Evolutionary conservation across 2,888 invertebrate species (phyloP).

Genomic region (Drosophila conformis): DNA sequence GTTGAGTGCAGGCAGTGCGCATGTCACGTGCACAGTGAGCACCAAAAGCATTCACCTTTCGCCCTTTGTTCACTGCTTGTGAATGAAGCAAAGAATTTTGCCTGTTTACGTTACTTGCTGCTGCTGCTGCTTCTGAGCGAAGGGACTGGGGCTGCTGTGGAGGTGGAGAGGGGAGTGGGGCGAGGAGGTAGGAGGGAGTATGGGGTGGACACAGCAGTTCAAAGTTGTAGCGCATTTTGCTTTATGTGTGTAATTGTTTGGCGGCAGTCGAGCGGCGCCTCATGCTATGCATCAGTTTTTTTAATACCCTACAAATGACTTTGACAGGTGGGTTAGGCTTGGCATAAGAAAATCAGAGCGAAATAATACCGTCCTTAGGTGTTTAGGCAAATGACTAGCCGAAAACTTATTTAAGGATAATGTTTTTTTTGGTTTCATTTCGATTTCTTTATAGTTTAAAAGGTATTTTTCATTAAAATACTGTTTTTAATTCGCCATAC

Average conservation of each 20-base stretch:
- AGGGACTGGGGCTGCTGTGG: neutral
- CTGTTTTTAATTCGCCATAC: neutral
- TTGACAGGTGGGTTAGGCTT: neutral
- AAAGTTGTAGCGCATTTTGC: slow-evolving; percentile 72
- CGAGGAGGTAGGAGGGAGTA: neutral
- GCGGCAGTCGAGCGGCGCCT: slow-evolving; percentile 57
- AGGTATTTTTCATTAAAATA: neutral
- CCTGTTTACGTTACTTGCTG: slow-evolving; percentile 46
- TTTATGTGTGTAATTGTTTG: slow-evolving; percentile 75
- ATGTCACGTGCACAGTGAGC: slow-evolving; percentile 52
- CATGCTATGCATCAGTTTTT: slow-evolving; percentile 45
- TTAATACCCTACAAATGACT: slow-evolving; percentile 23
- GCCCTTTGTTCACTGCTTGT: slow-evolving; percentile 36
- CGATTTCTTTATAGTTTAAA: neutral
- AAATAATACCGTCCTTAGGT: neutral
- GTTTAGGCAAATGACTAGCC: neutral
- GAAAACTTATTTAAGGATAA: neutral
- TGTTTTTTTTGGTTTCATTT: neutral
- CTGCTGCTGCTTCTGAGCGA: slow-evolving; percentile 34
- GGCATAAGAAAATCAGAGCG: too few species aligned
- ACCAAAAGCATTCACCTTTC: slow-evolving; percentile 41
- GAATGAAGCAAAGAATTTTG: slow-evolving; percentile 59
- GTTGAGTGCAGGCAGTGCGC: slow-evolving; percentile 35
- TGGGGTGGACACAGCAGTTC: slow-evolving; percentile 48
- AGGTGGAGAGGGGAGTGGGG: neutral